phyloP scores from a whole-genome alignment of 2,888 invertebrate genomes.

The Dicyrtoma fusca region DNA sequence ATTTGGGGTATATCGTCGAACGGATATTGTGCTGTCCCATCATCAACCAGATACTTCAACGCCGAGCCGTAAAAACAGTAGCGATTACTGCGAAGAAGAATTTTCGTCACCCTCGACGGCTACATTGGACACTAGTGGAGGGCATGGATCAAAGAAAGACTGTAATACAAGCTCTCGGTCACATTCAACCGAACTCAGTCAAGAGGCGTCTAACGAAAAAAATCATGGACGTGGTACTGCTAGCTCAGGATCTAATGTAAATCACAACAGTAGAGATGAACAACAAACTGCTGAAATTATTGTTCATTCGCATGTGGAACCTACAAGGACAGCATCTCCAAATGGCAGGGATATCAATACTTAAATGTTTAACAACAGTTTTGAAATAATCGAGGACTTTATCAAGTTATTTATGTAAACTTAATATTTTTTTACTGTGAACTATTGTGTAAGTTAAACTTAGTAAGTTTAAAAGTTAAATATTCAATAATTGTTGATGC shows the following conservation, averaged over 20 bases:
- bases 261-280: background rate
- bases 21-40: background rate
- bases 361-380: too few species aligned
- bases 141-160: too few species aligned
- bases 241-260: slow-evolving; percentile 15
- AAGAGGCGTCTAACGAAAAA: background rate
- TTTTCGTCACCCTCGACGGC: background rate
- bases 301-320: background rate
- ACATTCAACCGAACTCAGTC: background rate
- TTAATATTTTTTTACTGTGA: too few species aligned
- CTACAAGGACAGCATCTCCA: too few species aligned
- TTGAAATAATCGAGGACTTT: too few species aligned
- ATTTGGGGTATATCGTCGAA: slow-evolving; percentile 37
- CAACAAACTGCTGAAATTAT: background rate
- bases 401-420: too few species aligned
- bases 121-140: too few species aligned
- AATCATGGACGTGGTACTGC: background rate
- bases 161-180: too few species aligned
- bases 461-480: too few species aligned
- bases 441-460: too few species aligned
- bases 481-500: too few species aligned
- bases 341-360: too few species aligned
- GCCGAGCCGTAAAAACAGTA: background rate
- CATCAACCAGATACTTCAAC: background rate
- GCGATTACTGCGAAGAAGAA: background rate